phyloP scores from a whole-genome alignment of 2,888 invertebrate species.

The Amitus sp. region DNA sequence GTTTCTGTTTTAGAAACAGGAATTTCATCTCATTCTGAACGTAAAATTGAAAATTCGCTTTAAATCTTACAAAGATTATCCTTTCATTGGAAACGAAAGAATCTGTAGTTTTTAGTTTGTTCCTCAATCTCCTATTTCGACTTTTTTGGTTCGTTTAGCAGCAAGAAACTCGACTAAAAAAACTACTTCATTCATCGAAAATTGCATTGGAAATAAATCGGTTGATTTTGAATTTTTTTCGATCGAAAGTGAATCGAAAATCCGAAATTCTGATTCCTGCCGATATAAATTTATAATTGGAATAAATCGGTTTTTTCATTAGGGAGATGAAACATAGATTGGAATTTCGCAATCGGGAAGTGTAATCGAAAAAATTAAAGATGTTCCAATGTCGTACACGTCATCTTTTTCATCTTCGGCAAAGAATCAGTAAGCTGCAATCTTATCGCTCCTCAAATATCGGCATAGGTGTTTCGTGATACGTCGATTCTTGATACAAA shows the following conservation, averaged over 20 bases:
- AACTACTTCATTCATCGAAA: too few relatives aligned
- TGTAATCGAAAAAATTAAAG: too few relatives aligned
- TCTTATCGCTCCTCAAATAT: slow-evolving; percentile 46
- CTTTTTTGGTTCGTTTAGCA: too few relatives aligned
- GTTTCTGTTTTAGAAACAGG: too few relatives aligned
- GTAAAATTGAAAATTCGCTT: too few relatives aligned
- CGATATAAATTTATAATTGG: neutral
- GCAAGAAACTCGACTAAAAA: too few relatives aligned
- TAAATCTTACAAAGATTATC: too few relatives aligned
- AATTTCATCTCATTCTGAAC: too few relatives aligned
- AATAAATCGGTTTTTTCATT: neutral
- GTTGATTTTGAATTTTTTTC: slow-evolving; percentile 20
- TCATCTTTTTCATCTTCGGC: slow-evolving; percentile 13
- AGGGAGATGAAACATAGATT: neutral
- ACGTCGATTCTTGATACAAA: slow-evolving; percentile 31
- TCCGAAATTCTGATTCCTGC: too few relatives aligned
- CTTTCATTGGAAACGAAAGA: too few relatives aligned
- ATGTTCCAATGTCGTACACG: slow-evolving; percentile 8
- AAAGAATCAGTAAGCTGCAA: slow-evolving; percentile 38
- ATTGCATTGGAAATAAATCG: slow-evolving; percentile 8
- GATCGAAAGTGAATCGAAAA: slow-evolving; percentile 1
- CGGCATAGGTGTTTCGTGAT: slow-evolving; percentile 50
- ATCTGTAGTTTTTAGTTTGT: too few relatives aligned
- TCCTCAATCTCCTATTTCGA: too few relatives aligned
- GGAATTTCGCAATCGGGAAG: neutral